Base-by-base conservation (phyloP, 2,888 invertebrate genomes). In the Nezara viridula region DNA sequence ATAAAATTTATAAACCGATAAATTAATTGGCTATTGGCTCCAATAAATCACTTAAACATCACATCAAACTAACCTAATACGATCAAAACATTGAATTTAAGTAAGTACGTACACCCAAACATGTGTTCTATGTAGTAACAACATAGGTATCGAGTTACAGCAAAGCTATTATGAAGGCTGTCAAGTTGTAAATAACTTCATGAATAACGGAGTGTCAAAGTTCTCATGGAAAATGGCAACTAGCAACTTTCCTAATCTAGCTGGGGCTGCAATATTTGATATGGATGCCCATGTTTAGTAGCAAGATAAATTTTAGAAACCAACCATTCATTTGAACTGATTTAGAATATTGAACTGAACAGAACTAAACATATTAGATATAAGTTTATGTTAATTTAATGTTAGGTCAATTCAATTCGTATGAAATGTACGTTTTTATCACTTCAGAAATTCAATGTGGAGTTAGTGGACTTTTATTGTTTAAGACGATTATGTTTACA, bases 161-260 rank as follows among this genome's bases (percentile, higher is more conserved):
- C 32, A 73, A 73, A 37, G 32, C 66, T 73, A 73, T 73, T 73
- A 73, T 37, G 37, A 73, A 73, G 66, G 32, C 66, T 73, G 66
- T 73, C 66, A 73, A 73, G 66, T 37, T 73, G 32, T 73, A 37
- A 73, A 73, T 73, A 73, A 73, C 66, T 37, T 73, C 66, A 73
- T 73, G 66, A 73, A 73, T 73, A 73, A 73, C 32, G 32, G 66
- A 73, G 66, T 73, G 37, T 73, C 66, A 73, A 73, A 73, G 66
- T 73, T 73, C 32, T 73, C 66, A 73, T 73, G 66, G 66, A 73
- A 73, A 73, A 73, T 73, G 66, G 66, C 66, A 32, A 73, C 66
- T 73, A 73, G 66, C 66, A 73, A 73, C 66, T 73, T 73, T 73
- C 16, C 66, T 73, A 73, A 73, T 73, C 66, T 73, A 73, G 66